These are phyloP conservation scores for Strongylocentrotus purpuratus DNA, from an alignment of 35 echinoderm and acorn worm genomes.

Conservation along the genomic window DNA sequence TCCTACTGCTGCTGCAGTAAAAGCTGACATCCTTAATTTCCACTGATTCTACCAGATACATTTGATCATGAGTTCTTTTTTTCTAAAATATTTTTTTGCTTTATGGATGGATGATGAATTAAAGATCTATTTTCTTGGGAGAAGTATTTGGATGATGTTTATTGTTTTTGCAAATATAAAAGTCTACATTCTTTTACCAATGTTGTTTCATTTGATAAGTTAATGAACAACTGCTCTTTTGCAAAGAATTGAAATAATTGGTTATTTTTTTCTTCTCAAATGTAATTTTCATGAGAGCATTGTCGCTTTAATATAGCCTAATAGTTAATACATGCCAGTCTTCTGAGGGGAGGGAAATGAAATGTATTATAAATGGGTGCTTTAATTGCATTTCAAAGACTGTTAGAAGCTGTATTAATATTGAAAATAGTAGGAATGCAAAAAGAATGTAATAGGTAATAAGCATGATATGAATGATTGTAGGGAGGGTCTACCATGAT, in stretches of 20 bases:
- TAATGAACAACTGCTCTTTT: neutral
- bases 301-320: too few species aligned
- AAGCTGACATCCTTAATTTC: neutral
- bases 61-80: neutral
- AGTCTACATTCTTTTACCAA: neutral
- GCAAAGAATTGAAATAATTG: neutral
- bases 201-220: neutral
- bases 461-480: neutral
- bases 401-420: neutral
- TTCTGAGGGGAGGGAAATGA: neutral
- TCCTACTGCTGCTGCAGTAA: neutral
- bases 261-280: neutral
- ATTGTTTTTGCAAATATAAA: neutral
- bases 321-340: too few species aligned
- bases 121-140: neutral
- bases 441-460: neutral
- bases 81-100: neutral
- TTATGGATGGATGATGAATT: too few species aligned
- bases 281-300: too few species aligned
- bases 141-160: neutral
- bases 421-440: neutral
- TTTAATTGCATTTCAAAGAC: neutral
- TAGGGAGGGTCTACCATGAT: too few species aligned
- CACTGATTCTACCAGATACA: neutral
- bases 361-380: neutral